Conservation (phyloP, 2,797 vertebrate species). For the Microcaecilia unicolor region DNA sequence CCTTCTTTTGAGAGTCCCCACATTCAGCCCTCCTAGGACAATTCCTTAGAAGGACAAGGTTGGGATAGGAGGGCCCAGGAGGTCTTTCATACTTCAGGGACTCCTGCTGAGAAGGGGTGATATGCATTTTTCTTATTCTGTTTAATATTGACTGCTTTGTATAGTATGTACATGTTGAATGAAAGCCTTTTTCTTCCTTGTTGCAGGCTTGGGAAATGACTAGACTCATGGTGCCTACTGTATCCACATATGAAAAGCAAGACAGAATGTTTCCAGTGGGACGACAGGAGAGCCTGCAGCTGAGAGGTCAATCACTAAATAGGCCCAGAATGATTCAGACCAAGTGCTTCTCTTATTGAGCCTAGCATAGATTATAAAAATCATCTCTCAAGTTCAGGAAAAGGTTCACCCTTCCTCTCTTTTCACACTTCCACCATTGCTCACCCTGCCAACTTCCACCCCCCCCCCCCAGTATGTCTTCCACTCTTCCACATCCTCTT, state of each 20-base stretch:
- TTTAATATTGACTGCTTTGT: no score
- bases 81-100: background rate
- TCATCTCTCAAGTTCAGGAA: no score
- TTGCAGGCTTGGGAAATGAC: conserved; percentile 40
- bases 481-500: no score
- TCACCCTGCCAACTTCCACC: no score
- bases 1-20: no score
- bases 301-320: conserved; percentile 10
- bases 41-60: background rate
- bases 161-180: no score
- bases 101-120: background rate
- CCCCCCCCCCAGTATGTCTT: no score
- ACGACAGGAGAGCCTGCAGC: conserved; percentile 24
- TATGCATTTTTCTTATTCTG: background rate
- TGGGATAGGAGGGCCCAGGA: no score
- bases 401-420: no score
- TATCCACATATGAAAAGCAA: conserved; percentile 11
- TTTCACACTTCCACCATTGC: no score
- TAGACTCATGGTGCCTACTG: conserved; percentile 19
- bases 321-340: conserved; percentile 25
- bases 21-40: background rate
- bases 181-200: conserved; percentile 2
- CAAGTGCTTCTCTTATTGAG: conserved; percentile 18
- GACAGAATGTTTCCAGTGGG: conserved; percentile 27
- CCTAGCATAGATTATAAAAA: no score